Percentiles rank a stretch among this genome's conserved stretches.
Evolutionary conservation across 2,113 vertebrate genomes (phyloP).

Genomic region (Aphelocoma coerulescens): DNA sequence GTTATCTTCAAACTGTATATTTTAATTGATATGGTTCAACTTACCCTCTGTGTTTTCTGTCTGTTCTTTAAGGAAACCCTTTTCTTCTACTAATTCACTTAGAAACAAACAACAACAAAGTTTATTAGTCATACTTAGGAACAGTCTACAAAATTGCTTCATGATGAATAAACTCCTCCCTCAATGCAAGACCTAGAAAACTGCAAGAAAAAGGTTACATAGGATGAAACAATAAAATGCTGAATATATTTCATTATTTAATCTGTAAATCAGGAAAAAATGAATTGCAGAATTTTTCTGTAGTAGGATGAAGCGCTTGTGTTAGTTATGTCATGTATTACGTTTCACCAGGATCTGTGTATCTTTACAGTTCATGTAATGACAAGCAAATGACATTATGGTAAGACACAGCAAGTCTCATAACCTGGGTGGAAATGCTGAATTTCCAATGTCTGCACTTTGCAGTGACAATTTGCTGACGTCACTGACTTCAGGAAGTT

Average conservation of each 20-base stretch:
- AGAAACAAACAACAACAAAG: slow-evolving; percentile 68
- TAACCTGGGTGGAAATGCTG: not conserved
- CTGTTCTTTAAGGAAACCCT: slow-evolving; percentile 72
- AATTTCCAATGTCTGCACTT: not conserved
- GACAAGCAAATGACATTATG: not conserved
- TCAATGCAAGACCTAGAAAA: slow-evolving; percentile 23
- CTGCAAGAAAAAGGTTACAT: slow-evolving; percentile 3
- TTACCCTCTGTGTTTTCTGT: slow-evolving; percentile 84
- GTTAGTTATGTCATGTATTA: not conserved
- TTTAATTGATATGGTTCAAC: slow-evolving; percentile 39
- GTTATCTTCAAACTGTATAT: not conserved
- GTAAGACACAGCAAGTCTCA: not conserved
- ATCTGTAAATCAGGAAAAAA: not conserved
- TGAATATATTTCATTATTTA: not conserved
- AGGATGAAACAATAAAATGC: not conserved
- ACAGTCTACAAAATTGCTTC: slow-evolving; percentile 19
- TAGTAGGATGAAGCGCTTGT: not conserved
- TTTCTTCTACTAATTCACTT: slow-evolving; percentile 85
- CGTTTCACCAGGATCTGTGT: not conserved
- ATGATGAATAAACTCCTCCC: slow-evolving; percentile 40
- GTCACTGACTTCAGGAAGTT: not conserved
- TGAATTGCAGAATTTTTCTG: not conserved
- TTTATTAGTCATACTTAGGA: slow-evolving; percentile 62
- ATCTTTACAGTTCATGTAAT: not conserved
- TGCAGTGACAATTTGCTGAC: not conserved